Conservation (phyloP, 2,797 vertebrate species). For the Premnoplex brunnescens region DNA sequence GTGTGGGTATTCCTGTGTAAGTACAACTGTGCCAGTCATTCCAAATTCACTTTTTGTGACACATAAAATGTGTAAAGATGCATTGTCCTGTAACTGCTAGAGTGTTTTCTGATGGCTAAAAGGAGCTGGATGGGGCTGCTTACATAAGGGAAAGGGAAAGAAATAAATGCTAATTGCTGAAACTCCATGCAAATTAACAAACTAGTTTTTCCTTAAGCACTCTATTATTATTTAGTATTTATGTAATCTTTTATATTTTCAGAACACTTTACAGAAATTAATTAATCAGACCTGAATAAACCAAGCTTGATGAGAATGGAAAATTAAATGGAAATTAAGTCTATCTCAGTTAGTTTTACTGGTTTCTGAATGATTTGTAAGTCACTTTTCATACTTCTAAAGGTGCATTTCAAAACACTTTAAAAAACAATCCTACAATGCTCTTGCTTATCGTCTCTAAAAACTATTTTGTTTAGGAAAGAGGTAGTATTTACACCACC, state of each 20-base stretch:
- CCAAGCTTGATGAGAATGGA: neutral
- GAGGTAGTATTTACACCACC: neutral
- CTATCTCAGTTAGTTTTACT: neutral
- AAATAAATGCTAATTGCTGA: slow-evolving; percentile 17
- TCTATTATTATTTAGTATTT: slow-evolving; percentile 34
- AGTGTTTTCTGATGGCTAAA: neutral
- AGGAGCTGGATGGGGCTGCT: neutral
- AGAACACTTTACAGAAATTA: slow-evolving; percentile 10
- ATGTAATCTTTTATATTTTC: slow-evolving; percentile 2
- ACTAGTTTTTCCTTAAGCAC: neutral
- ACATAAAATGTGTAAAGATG: neutral
- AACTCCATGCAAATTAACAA: neutral
- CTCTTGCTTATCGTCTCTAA: neutral
- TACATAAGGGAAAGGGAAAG: neutral
- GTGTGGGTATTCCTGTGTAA: neutral
- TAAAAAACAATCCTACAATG: neutral
- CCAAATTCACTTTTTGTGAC: neutral
- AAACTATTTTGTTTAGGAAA: slow-evolving; percentile 12
- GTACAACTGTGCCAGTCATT: neutral
- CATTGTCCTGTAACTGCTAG: neutral
- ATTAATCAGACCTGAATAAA: slow-evolving; percentile 39
- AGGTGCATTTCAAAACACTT: neutral
- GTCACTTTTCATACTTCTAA: neutral
- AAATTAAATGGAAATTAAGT: slow-evolving; percentile 38
- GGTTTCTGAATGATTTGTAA: neutral